Conservation (phyloP, 2,113 vertebrate genomes). For the Dicrurus megarhynchus region DNA sequence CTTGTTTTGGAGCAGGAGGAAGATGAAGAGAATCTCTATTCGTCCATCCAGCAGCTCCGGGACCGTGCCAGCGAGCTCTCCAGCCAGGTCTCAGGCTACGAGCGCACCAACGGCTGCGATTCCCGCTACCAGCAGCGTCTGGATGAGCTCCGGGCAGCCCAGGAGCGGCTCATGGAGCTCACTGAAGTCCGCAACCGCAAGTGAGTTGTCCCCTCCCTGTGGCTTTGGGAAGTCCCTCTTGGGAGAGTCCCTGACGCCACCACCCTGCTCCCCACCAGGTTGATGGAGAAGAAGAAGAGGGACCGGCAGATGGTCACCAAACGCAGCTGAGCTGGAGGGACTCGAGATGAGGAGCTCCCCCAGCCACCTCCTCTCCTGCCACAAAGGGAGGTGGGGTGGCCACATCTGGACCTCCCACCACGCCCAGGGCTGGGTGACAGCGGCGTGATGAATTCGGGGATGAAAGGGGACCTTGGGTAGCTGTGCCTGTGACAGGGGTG, state of each 20-base stretch:
- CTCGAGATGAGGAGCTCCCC: not conserved
- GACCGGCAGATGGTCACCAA: constrained; percentile 82
- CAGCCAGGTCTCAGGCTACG: constrained; percentile 80
- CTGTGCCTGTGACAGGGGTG: not conserved
- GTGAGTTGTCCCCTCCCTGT: constrained; percentile 25
- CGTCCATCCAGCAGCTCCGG: constrained; percentile 83
- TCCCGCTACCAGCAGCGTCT: constrained; percentile 83
- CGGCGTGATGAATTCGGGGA: not conserved
- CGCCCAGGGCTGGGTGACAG: not conserved
- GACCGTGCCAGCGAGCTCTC: constrained; percentile 83
- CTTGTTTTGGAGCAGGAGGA: constrained; percentile 75
- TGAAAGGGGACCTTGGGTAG: not conserved
- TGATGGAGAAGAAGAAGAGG: constrained; percentile 85
- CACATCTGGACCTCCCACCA: not conserved
- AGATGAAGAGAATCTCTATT: constrained; percentile 86
- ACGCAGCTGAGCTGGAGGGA: constrained; percentile 70
- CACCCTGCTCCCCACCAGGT: constrained; percentile 41
- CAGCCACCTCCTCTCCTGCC: not conserved
- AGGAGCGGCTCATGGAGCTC: constrained; percentile 83
- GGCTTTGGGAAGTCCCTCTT: fast-evolving
- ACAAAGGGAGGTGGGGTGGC: not conserved
- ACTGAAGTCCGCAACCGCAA: constrained; percentile 84
- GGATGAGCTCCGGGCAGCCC: constrained; percentile 78
- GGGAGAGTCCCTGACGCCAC: not conserved
- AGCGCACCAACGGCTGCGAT: constrained; percentile 77